Evolutionary conservation across 1,140 invertebrate species (phyloP), one percentile per base, ranked within the genome.

Genomic region (Drepana arcuata): DNA sequence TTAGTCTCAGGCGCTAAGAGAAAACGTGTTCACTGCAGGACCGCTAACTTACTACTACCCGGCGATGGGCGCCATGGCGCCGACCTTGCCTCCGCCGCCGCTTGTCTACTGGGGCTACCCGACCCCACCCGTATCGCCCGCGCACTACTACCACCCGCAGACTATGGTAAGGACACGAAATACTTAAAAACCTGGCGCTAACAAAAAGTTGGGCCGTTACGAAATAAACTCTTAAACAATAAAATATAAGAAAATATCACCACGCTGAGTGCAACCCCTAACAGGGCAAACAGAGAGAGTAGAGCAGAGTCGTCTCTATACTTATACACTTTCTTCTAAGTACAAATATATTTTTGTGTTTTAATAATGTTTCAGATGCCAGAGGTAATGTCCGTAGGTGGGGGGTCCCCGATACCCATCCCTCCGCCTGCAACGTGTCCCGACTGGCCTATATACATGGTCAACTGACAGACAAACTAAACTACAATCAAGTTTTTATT

Each of bases 81-180:
- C 88, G 9, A 83, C 87, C 2, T 78, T 87, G 45, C 85, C 88
- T 31, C 85, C 85, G 14, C 77, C 85, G 29, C 89, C 89, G 4
- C 87, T 92, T 7, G 89, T 94, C 48, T 95, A 93, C 80, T 96
- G 94, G 94, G 91, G 92, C 0, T 96, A 96, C 83, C 94, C 95
- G 7, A 95, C 93, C 48, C 94, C 94, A 18, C 95, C 95, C 0
- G 93, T 96, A 1, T 95, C 94, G 18, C 94, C 94, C 5, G 95
- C 92, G 1, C 91, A 91, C 51, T 94, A 94, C 74, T 94, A 91
- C 68, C 84, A 88, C 60, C 82, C 83, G 14, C 81, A 84, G 49
- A 69, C 80, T 38, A 67, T 86, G 82, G 85, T 86, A 50, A 73
- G 73, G 32, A 26, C 18, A 4, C 18, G n/a, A n/a, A n/a, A n/a